phyloP scores from a whole-genome alignment of 2,888 invertebrate genomes.

The Aphodius granarius region DNA sequence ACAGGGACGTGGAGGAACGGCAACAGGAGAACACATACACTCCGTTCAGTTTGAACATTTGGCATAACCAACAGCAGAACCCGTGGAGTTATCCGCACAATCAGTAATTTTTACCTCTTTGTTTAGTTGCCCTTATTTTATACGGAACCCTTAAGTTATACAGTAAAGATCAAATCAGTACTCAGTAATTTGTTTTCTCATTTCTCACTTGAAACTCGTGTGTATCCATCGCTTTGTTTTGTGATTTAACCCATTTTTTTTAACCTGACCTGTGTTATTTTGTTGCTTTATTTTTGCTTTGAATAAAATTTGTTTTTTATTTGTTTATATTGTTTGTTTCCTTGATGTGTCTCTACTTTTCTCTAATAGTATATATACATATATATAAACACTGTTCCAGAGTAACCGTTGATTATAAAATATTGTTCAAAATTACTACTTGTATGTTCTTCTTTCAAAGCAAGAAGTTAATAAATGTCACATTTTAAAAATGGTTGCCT shows the following conservation, averaged over 20 bases:
- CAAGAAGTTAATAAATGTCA: conserved; percentile 10
- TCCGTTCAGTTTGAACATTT: conserved; percentile 51
- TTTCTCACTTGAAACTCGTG: not conserved
- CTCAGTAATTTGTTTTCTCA: not conserved
- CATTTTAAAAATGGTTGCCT: not conserved
- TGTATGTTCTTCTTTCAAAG: not conserved
- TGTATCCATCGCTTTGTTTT: not conserved
- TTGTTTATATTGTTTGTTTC: not conserved
- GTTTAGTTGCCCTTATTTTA: conserved; percentile 11
- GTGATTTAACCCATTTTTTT: not conserved
- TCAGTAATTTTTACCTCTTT: conserved; percentile 29
- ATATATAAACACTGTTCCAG: not conserved
- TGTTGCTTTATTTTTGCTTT: not conserved
- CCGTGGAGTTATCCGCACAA: conserved; percentile 49
- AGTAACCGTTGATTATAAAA: not conserved
- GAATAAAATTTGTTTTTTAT: not conserved
- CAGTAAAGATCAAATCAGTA: conserved; percentile 26
- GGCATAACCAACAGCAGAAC: conserved; percentile 51
- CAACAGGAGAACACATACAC: conserved; percentile 45
- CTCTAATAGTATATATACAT: not conserved
- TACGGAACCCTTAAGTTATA: conserved; percentile 1
- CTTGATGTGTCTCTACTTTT: too few species aligned
- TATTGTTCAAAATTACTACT: not conserved
- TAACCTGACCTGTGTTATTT: not conserved
- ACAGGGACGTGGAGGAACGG: conserved; percentile 33